These are phyloP conservation scores for Lapara coniferarum DNA, from an alignment of 2,888 invertebrate species.

Conservation along the genomic window DNA sequence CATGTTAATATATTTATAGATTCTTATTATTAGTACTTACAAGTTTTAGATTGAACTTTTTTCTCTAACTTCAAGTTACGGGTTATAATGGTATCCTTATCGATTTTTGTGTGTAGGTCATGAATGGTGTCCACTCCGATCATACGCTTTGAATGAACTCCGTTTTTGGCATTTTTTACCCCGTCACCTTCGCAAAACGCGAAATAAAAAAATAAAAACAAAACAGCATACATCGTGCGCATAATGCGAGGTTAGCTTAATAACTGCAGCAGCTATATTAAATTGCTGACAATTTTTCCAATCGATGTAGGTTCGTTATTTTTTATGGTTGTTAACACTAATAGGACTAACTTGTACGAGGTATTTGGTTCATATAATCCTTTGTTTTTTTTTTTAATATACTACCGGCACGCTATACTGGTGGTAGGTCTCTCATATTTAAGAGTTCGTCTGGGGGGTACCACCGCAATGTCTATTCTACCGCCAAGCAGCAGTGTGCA, in stretches of 20 bases:
- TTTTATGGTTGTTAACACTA: not conserved
- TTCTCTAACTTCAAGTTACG: constrained; percentile 62
- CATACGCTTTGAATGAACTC: constrained; percentile 48
- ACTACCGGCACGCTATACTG: too few species aligned
- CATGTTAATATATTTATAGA: not conserved
- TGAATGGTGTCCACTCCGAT: constrained; percentile 63
- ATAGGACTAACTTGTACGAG: not conserved
- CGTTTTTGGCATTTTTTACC: constrained; percentile 14
- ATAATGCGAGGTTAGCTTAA: not conserved
- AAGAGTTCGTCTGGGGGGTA: too few species aligned
- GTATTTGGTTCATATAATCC: too few species aligned
- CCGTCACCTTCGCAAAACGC: constrained; percentile 31
- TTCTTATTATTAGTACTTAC: constrained; percentile 42
- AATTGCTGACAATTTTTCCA: not conserved
- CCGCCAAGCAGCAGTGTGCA: too few species aligned
- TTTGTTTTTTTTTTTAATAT: too few species aligned
- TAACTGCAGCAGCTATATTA: not conserved
- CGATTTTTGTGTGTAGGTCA: constrained; percentile 50
- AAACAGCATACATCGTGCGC: constrained; percentile 20
- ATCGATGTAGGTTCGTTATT: not conserved
- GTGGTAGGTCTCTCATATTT: too few species aligned
- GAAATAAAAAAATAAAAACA: constrained; percentile 33
- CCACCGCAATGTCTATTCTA: too few species aligned
- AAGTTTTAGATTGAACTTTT: constrained; percentile 45
- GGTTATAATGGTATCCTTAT: constrained; percentile 68